phyloP scores from a whole-genome alignment of 2,888 invertebrate species.

The Athalia circularis region DNA sequence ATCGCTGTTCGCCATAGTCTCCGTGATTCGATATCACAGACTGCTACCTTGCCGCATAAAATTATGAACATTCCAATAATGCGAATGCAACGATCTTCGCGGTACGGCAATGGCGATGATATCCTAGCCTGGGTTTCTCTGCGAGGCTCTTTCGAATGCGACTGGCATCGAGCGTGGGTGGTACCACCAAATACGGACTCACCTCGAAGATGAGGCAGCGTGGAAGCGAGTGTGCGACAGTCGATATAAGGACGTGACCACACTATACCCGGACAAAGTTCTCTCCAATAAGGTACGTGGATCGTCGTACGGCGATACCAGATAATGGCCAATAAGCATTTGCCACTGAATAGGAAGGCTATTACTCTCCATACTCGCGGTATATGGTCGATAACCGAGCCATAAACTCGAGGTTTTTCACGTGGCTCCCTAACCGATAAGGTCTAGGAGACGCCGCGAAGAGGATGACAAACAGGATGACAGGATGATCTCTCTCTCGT shows the following conservation, averaged over 20 bases:
- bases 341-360: conserved; percentile 53
- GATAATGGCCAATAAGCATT: conserved; percentile 65
- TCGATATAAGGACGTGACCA: conserved; percentile 54
- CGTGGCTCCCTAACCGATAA: conserved; percentile 37
- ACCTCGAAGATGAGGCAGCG: conserved; percentile 60
- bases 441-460: conserved; percentile 42
- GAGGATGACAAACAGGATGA: conserved; percentile 45
- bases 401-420: conserved; percentile 44
- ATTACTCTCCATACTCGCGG: conserved; percentile 45
- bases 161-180: conserved; percentile 66
- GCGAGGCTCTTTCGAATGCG: conserved; percentile 64
- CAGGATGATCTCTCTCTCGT: conserved; percentile 35
- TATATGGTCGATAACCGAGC: conserved; percentile 29
- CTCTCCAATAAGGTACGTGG: conserved; percentile 62
- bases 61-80: not conserved
- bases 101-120: not conserved
- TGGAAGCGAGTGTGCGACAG: conserved; percentile 12
- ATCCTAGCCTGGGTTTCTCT: not conserved
- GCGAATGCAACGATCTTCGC: not conserved
- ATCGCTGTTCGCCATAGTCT: too few relatives aligned
- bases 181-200: conserved; percentile 67
- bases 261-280: conserved; percentile 33
- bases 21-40: too few relatives aligned
- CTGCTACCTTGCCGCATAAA: too few relatives aligned
- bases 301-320: conserved; percentile 54